Percentiles rank a stretch among this genome's conserved stretches.
Evolutionary conservation across 2,113 vertebrate species (phyloP).

Genomic region (Morone chrysops): DNA sequence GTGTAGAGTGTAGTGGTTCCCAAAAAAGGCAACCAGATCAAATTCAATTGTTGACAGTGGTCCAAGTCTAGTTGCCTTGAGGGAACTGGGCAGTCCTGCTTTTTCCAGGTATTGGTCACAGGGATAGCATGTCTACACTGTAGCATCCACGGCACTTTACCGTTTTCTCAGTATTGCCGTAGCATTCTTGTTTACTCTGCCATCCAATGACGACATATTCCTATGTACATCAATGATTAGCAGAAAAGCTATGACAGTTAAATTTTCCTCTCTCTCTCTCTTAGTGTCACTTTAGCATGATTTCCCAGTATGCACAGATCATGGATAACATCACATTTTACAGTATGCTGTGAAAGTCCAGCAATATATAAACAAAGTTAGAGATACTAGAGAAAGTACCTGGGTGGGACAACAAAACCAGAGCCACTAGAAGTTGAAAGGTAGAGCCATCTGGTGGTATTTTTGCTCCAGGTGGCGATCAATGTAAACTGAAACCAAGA

Average conservation of each 20-base stretch:
- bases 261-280: not conserved
- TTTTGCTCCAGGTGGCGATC: not conserved
- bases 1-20: not conserved
- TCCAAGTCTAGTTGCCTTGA: conserved; percentile 12
- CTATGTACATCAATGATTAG: not conserved
- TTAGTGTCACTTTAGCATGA: no score
- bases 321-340: not conserved
- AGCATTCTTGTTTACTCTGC: not conserved
- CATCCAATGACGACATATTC: not conserved
- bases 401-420: not conserved
- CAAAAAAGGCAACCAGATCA: not conserved
- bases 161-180: not conserved
- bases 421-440: not conserved
- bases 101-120: conserved; percentile 29
- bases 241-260: no score
- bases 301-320: not conserved
- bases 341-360: not conserved
- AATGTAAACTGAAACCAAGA: conserved; percentile 16
- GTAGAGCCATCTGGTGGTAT: not conserved
- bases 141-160: not conserved
- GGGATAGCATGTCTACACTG: not conserved
- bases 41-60: conserved; percentile 6
- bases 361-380: not conserved
- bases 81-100: not conserved
- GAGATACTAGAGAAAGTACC: not conserved